Evolutionary conservation across 2,113 vertebrate genomes (phyloP).

Genomic region (Hyaena hyaena): DNA sequence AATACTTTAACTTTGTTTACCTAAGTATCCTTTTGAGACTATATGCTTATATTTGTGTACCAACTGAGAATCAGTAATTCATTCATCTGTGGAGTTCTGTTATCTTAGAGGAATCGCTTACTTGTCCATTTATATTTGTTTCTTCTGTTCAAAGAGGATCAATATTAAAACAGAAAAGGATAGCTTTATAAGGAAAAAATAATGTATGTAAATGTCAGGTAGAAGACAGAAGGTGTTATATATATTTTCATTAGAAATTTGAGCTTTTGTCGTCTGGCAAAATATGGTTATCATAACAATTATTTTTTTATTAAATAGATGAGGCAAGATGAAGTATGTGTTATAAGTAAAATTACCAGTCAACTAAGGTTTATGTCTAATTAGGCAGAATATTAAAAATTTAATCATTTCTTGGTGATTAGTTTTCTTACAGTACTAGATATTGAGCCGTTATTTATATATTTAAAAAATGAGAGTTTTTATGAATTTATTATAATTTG

Average conservation of each 20-base stretch:
- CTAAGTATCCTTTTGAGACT: not conserved
- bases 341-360: conserved; percentile 46
- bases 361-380: not conserved
- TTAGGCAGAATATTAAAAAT: not conserved
- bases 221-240: not conserved
- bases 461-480: conserved; percentile 11
- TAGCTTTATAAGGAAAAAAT: not conserved
- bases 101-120: not conserved
- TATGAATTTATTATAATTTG: conserved; percentile 29
- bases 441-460: not conserved
- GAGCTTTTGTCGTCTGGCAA: conserved; percentile 36
- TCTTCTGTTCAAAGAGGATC: not conserved
- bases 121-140: not conserved
- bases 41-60: not conserved
- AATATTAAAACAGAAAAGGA: not conserved
- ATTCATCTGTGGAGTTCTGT: not conserved
- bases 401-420: conserved; percentile 41
- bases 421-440: conserved; percentile 9
- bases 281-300: not conserved
- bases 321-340: not conserved
- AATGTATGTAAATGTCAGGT: not conserved
- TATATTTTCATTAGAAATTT: conserved; percentile 21
- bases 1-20: not conserved
- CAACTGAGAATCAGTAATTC: not conserved
- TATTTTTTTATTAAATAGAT: not conserved